Conservation (phyloP, 2,113 vertebrate species). For the Pogonocichla stellata region DNA sequence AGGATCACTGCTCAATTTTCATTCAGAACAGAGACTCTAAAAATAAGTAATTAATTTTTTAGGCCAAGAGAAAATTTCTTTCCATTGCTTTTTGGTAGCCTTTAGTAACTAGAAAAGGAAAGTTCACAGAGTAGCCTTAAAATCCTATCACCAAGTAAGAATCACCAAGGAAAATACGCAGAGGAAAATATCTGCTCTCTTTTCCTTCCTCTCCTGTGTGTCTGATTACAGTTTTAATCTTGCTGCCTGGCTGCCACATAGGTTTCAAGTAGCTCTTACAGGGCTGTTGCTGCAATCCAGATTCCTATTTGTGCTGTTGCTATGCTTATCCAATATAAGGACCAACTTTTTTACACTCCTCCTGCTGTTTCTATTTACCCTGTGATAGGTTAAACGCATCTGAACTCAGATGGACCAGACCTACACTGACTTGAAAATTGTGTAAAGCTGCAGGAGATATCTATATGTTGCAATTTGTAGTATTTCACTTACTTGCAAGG, state of each 20-base stretch:
- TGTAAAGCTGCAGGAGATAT: background rate
- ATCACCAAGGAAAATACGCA: background rate
- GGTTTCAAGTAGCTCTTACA: background rate
- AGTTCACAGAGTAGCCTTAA: background rate
- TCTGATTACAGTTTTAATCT: background rate
- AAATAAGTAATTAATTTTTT: background rate
- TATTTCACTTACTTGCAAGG: background rate
- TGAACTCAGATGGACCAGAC: background rate
- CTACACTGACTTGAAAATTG: background rate
- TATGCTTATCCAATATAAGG: background rate
- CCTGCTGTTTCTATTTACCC: background rate
- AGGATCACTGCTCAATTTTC: background rate
- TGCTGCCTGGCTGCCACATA: background rate
- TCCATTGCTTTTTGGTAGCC: background rate
- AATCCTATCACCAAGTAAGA: background rate
- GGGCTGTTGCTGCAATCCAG: background rate
- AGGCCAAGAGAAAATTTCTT: background rate
- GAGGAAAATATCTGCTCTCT: background rate
- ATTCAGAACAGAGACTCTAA: background rate
- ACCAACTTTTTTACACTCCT: background rate
- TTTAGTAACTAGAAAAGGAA: background rate
- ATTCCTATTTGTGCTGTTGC: background rate
- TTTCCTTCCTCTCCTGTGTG: background rate
- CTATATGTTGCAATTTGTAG: background rate
- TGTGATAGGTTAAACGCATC: background rate